Base-by-base conservation (phyloP, 1,140 invertebrate species). In the Nylanderia fulva region DNA sequence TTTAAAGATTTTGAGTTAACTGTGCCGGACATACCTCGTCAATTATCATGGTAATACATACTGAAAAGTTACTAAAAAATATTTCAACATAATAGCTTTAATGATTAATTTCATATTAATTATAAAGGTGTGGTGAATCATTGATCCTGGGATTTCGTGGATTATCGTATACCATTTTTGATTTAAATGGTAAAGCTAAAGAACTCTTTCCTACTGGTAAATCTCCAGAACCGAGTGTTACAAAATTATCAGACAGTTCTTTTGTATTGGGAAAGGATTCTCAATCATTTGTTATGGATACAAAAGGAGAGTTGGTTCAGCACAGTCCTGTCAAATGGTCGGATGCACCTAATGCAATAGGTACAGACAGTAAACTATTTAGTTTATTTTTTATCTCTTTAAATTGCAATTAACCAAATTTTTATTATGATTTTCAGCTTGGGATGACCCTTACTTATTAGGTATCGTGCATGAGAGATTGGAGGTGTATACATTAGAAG, bases 371-470 rank as follows among this genome's bases (percentile, higher is more conserved):
- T 27, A 48, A 15, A 48, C 1, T 85, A n/a, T n/a, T 94, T 71
- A 86, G 89, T 94, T 29, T n/a, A 88, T 89, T 8, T 61, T 11
- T 42, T 54, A 11, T 1, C 45, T 39, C 2, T 63, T 68, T 7
- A 18, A 61, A 27, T 24, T 63, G 0, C 4, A n/a, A 64, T 56
- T 27, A n/a, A 58, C 36, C 1, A 33, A 48, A 52, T 66, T 83
- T 63, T 66, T 72, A 15, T 27, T 60, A 85, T 88, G 93, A 85
- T 85, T 91, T 95, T 95, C 91, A 98, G 98, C 97, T 18, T 98
- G 98, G 96, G 98, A 99, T 94, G 97, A 98, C 91, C 99, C 99
- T 21, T 99, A 98, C 95, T 94, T 98, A 6, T 94, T 99, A 56
- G 98, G 98, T 27, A 95, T 99, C 27, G 95, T 98, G 21, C 95